Conservation (phyloP, 2,113 vertebrate genomes). For the Tenebrosternarchus preto region DNA sequence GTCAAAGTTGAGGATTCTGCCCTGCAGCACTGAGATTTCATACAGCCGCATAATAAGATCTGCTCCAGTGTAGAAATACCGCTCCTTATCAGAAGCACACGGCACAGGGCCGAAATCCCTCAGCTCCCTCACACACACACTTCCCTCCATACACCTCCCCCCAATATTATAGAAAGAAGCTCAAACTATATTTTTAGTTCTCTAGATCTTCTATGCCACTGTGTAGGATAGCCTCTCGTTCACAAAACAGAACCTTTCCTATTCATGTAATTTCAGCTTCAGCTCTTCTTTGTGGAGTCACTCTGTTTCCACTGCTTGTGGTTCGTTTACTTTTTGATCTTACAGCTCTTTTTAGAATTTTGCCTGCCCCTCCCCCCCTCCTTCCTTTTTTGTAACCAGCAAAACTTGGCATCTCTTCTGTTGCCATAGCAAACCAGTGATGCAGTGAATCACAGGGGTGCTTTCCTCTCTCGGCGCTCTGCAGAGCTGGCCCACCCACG, state of each 20-base stretch:
- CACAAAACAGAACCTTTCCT: slow-evolving; percentile 3
- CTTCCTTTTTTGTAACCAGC: slow-evolving; percentile 39
- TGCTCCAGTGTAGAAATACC: not conserved
- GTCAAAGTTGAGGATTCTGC: not conserved
- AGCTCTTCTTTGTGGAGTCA: not conserved
- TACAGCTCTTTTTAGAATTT: slow-evolving; percentile 50
- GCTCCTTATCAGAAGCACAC: slow-evolving; percentile 2
- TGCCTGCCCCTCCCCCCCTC: no score
- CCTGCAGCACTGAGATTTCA: not conserved
- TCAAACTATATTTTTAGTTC: slow-evolving; percentile 7
- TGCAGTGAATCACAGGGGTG: not conserved
- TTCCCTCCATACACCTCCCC: not conserved
- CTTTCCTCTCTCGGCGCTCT: slow-evolving; percentile 12
- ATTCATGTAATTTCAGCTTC: not conserved
- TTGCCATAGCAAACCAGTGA: slow-evolving; percentile 53
- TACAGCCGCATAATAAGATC: slow-evolving; percentile 10
- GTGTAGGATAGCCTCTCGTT: not conserved
- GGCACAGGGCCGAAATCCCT: not conserved
- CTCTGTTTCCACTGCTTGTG: slow-evolving; percentile 15
- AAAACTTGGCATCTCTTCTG: slow-evolving; percentile 39
- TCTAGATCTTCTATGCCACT: not conserved
- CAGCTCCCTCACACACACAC: not conserved
- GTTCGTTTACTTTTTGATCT: slow-evolving; percentile 42
- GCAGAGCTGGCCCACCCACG: slow-evolving; percentile 6
- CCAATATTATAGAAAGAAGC: not conserved